These are phyloP conservation scores for Centropus bengalensis DNA, from an alignment of 2,113 vertebrate genomes.

Conservation along the genomic window DNA sequence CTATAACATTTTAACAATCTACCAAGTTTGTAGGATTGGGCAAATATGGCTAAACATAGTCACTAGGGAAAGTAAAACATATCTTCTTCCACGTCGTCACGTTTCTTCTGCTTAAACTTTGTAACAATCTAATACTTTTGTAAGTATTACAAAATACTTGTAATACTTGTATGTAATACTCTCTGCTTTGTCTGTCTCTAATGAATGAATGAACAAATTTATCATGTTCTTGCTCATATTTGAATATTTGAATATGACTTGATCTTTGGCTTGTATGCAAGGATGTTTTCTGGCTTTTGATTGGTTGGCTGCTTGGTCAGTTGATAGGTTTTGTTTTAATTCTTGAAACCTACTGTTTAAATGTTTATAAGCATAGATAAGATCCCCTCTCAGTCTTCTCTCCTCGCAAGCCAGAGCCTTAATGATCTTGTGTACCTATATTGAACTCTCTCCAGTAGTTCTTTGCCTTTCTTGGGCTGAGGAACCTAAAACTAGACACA, in stretches of 20 bases:
- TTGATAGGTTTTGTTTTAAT: neutral
- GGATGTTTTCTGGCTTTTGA: neutral
- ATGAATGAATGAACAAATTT: neutral
- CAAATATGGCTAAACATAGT: neutral
- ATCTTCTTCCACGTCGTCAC: neutral
- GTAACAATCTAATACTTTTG: neutral
- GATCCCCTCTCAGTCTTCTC: too few species aligned
- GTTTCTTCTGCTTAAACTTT: neutral
- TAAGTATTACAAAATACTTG: too few species aligned
- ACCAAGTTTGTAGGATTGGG: neutral
- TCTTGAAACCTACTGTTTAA: too few species aligned
- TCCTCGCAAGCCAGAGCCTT: too few species aligned
- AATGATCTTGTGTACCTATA: too few species aligned
- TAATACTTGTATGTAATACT: too few species aligned
- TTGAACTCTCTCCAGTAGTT: too few species aligned
- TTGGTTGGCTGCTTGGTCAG: fast-evolving
- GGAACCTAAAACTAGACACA: too few species aligned
- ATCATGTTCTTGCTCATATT: fast-evolving
- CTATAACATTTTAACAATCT: neutral
- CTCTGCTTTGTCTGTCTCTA: neutral
- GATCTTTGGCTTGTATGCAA: neutral
- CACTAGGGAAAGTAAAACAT: neutral
- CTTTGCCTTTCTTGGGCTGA: too few species aligned
- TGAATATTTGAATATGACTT: neutral
- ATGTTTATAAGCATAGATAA: too few species aligned